Evolutionary conservation across 1,140 invertebrate genomes (phyloP), one percentile per base, ranked within the genome.

Genomic region (Cylas formicarius): DNA sequence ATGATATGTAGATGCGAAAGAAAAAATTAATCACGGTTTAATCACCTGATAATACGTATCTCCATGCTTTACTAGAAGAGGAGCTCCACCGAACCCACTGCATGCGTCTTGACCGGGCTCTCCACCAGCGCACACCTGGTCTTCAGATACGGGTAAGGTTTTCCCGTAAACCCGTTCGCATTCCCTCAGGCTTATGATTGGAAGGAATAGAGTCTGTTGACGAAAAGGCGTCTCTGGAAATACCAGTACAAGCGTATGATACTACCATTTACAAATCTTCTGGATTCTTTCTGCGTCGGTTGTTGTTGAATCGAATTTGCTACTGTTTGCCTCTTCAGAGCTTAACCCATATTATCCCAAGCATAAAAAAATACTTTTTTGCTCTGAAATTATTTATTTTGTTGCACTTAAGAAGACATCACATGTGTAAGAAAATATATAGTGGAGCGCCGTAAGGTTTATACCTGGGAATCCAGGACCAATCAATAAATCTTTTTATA

Each of bases 31-130:
- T 35, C 18, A 32, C 19, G 34, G 20, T n/a, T 45, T 39, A 29
- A 8, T 44, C 55, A 77, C 79, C 69, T 81, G 79, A 24, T 75
- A 72, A 61, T 73, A 74, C 21, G 69, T 72, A 2, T 72, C 71
- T 28, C 73, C 72, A 42, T 74, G 70, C 26, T 67, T 67, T 0
- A 78, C 56, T 22, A 82, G 57, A 2, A 84, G 59, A 0, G 81
- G 80, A 0, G 80, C 75, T 6, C 81, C 81, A 4, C 80, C 80
- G 52, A 82, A 82, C 2, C 80, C 80, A 6, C 77, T 73, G 46
- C 81, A 84, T 0, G 79, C 80, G 60, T 84, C 81, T 34, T 72
- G 69, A 1, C 72, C 73, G 32, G 57, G 67, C 53, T 81, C 76
- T 1, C 79, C 80, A 0, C 80, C 80, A 7, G 78, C 80, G 50